These are phyloP conservation scores for Ctenopoma kingsleyae DNA, from an alignment of 2,797 vertebrate species.

Conservation along the genomic window DNA sequence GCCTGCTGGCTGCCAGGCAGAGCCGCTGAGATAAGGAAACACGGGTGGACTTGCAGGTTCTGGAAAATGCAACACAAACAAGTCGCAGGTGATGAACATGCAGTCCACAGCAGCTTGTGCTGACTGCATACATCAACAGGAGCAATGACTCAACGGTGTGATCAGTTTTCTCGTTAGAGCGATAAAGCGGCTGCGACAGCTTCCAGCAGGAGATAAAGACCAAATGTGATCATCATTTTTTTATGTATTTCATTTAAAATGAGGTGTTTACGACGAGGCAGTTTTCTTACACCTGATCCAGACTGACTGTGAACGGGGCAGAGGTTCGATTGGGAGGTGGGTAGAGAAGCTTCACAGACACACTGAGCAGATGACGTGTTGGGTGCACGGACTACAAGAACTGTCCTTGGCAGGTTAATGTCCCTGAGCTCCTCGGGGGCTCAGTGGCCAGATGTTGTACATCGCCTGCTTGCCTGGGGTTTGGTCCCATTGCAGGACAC, in stretches of 20 bases:
- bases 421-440: conserved; percentile 35
- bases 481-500: conserved; percentile 24
- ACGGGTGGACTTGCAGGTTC: conserved; percentile 1
- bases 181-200: conserved; percentile 27
- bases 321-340: conserved; percentile 19
- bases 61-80: conserved; percentile 35
- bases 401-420: conserved; percentile 54
- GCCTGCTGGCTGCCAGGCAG: conserved; percentile 28
- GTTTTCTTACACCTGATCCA: conserved; percentile 10
- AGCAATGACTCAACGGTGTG: conserved; percentile 19
- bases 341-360: not conserved
- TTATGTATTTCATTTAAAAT: conserved; percentile 34
- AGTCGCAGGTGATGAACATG: conserved; percentile 18
- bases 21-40: conserved; percentile 50
- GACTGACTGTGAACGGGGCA: conserved; percentile 28
- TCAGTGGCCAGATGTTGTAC: conserved; percentile 56
- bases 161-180: conserved; percentile 11
- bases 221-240: conserved; percentile 24
- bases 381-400: conserved; percentile 2
- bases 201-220: conserved; percentile 26
- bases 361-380: conserved; percentile 22
- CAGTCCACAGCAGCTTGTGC: not conserved
- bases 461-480: conserved; percentile 17
- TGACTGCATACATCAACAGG: conserved; percentile 12
- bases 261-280: conserved; percentile 24